Conservation (phyloP, 2,888 invertebrate species). For the Chelonus formosanus region DNA sequence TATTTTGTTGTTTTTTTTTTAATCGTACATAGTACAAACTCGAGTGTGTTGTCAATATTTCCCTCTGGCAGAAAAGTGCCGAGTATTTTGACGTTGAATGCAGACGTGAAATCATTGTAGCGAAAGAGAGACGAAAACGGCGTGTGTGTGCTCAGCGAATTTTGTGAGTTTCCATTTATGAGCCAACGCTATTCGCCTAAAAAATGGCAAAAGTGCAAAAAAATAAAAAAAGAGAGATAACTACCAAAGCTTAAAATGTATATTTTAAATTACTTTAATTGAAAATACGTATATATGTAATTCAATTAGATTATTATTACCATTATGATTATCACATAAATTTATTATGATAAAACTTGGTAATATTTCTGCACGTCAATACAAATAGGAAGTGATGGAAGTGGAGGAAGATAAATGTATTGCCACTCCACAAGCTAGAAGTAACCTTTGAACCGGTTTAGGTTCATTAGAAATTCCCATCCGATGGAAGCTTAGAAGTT, state of each 20-base stretch:
- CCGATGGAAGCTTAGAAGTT: neutral
- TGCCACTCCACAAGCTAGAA: neutral
- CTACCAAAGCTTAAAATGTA: neutral
- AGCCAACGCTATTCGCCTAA: neutral
- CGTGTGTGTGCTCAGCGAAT: conserved; percentile 3
- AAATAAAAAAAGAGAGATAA: neutral
- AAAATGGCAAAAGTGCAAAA: neutral
- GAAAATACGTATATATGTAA: neutral
- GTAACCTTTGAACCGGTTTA: neutral
- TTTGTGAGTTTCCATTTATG: conserved; percentile 10
- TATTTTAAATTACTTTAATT: neutral
- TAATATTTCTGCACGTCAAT: too few species aligned
- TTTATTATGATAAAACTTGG: too few species aligned
- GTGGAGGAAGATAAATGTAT: too few species aligned
- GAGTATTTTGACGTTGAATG: conserved; percentile 16
- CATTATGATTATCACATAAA: neutral
- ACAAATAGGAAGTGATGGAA: too few species aligned
- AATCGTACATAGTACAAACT: conserved; percentile 17
- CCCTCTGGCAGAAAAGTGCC: neutral
- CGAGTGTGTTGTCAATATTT: conserved; percentile 21
- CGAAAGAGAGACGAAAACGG: neutral
- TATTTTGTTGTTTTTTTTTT: conserved; percentile 3
- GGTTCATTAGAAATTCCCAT: conserved; percentile 8
- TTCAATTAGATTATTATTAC: neutral
- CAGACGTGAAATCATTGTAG: conserved; percentile 20